Evolutionary conservation across 2,888 invertebrate genomes (phyloP), one percentile per base, ranked within the genome.

Genomic region (Mesopsocus fuscifrons): DNA sequence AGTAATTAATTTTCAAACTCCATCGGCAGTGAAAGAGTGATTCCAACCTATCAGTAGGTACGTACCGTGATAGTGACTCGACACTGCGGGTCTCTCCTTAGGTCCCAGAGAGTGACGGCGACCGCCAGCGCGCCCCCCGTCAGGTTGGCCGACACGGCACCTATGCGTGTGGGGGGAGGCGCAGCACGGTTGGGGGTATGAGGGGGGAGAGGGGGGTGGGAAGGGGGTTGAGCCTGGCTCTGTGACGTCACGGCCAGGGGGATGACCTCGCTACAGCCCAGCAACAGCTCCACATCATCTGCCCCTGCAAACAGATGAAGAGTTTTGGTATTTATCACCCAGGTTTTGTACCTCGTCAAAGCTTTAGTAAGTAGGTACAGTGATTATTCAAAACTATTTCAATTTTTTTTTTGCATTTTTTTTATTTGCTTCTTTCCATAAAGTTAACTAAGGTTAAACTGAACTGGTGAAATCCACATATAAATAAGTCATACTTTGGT

Each of bases 191-290:
- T 16, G 34, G 30, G 11, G 44, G 44, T 18, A 45, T 41, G 6
- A 42, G 32, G 2, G 41, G 42, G 32, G 40, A 32, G 6, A 41
- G 35, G 15, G 23, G 43, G 8, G 26, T 41, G 5, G 3, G 20
- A 18, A 5, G 22, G 6, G n/a, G 34, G 33, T 5, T 30, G 33
- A 9, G 22, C 34, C 2, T 15, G 15, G 20, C 52, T 44, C 2
- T 42, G 41, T 17, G 41, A 38, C 2, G 62, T 61, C 22, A 55
- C 56, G 8, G 59, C 53, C 18, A 72, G 55, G 1, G 65, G 61
- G 15, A 72, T 62, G 11, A 72, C 62, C 46, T 73, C 72, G 34
- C 71, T 72, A 53, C 74, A 74, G 0, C 79, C 80, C 2, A 78
- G 58, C 1, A 77, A 72, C 2, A 79, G 57, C 0, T 74, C 67